Conservation (phyloP, 1,140 invertebrate species). For the Drosophila burlai region DNA sequence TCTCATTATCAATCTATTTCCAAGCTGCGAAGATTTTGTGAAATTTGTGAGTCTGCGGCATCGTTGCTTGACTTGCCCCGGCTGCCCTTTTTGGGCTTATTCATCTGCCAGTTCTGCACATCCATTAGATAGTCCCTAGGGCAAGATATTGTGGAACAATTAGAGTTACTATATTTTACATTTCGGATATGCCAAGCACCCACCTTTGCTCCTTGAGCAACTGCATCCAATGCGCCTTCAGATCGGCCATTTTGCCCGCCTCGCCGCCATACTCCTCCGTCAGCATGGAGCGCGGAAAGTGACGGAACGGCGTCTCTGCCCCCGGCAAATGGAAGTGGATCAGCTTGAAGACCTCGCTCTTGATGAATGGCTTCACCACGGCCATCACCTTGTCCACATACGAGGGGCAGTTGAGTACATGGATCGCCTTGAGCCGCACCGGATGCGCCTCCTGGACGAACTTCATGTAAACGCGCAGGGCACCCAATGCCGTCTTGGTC, state of each 20-base stretch:
- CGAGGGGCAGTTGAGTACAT: slow-evolving; percentile 89
- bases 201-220: slow-evolving; percentile 79
- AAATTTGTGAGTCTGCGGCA: slow-evolving; percentile 6
- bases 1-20: slow-evolving; percentile 68
- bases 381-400: slow-evolving; percentile 88
- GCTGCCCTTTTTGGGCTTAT: slow-evolving; percentile 63
- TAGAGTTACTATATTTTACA: not conserved
- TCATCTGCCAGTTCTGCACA: slow-evolving; percentile 61
- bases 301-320: slow-evolving; percentile 87
- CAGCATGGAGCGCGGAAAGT: slow-evolving; percentile 87
- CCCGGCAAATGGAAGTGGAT: slow-evolving; percentile 88
- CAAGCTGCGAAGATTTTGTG: slow-evolving; percentile 59
- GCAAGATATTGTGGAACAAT: not conserved
- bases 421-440: slow-evolving; percentile 90
- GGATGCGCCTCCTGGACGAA: slow-evolving; percentile 92
- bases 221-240: slow-evolving; percentile 87
- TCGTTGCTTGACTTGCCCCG: slow-evolving; percentile 9
- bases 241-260: slow-evolving; percentile 86
- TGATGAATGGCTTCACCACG: slow-evolving; percentile 89
- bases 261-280: slow-evolving; percentile 89
- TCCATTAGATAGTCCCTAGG: slow-evolving; percentile 71
- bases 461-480: slow-evolving; percentile 89
- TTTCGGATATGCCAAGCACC: not conserved
- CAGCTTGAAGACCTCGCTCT: slow-evolving; percentile 87
- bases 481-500: slow-evolving; percentile 87